Base-by-base conservation (phyloP, 2,888 invertebrate genomes). In the Aethes cnicana region DNA sequence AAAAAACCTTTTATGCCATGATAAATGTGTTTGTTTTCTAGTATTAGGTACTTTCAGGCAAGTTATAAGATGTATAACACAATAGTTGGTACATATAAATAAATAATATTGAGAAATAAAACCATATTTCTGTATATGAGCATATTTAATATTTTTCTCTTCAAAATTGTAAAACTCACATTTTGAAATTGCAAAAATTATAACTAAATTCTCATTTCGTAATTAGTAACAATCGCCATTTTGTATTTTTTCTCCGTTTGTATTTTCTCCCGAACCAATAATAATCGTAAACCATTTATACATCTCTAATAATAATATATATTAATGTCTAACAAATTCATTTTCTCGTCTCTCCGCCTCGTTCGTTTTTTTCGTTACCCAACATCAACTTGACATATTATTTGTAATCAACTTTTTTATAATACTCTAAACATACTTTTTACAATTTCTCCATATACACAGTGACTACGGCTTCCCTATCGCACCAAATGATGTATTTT, bases 111-210 rank as follows among this genome's bases (percentile, higher is more conserved):
- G 8, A 43, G 20, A 71, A 83, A 77, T 78, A 72, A 82, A 79
- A 81, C 72, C 66, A 67, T 50, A 54, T 20, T 63, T 72, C 66
- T 77, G 77, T 85, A 85, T 86, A 89, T 88, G 89, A 89, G 89
- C 88, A 88, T 89, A 89, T 89, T 89, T 88, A 88, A 86, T 89
- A 87, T 87, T 86, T n/a, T 86, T 87, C 86, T 83, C 84, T 86
- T 89, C 87, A 89, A 89, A 89, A 89, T 89, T 89, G 89, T 88
- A 88, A 89, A 88, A 89, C 87, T 87, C 88, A 89, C 89, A 89
- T 88, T 88, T 88, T 88, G 88, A 88, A 89, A 85, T 87, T 88
- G 87, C 88, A 88, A 89, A 50, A 89, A 88, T 86, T 88, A 88
- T 83, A 88, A 87, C 86, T 89, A 88, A 87, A 84, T 86, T 88